These are phyloP conservation scores for Coilia nasus DNA, from an alignment of 2,797 vertebrate species.

Conservation along the genomic window DNA sequence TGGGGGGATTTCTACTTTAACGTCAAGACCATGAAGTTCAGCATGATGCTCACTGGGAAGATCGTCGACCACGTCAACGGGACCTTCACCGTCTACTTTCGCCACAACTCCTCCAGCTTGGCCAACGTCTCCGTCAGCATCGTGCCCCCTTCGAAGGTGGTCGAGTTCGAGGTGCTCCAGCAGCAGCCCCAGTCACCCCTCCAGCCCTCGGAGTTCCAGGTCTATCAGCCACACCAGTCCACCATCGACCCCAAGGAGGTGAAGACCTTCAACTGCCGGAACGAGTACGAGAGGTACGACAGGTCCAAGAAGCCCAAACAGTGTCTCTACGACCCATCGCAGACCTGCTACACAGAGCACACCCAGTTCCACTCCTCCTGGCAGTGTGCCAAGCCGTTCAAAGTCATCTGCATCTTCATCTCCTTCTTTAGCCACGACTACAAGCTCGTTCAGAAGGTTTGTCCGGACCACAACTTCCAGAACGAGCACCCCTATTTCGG, in stretches of 20 bases:
- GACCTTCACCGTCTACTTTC: conserved; percentile 96
- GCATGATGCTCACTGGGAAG: conserved; percentile 93
- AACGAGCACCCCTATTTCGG: conserved; percentile 93
- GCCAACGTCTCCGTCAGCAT: conserved; percentile 96
- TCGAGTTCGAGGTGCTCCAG: conserved; percentile 89
- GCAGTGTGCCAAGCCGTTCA: conserved; percentile 98
- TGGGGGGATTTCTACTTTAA: conserved; percentile 99
- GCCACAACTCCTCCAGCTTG: conserved; percentile 95
- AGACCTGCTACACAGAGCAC: conserved; percentile 96
- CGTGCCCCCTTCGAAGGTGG: conserved; percentile 92
- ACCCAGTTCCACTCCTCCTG: conserved; percentile 95
- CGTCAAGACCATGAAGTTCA: conserved; percentile 93
- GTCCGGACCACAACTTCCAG: conserved; percentile 98
- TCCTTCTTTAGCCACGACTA: conserved; percentile 98
- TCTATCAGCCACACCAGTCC: conserved; percentile 81
- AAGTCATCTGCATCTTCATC: conserved; percentile 99
- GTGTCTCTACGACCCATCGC: conserved; percentile 93
- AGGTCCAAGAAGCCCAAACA: conserved; percentile 92
- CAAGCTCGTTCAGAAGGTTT: conserved; percentile 98
- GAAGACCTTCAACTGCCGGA: conserved; percentile 92
- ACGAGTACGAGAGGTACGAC: conserved; percentile 97
- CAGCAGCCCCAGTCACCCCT: conserved; percentile 60
- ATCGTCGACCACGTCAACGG: conserved; percentile 98
- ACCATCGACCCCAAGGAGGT: conserved; percentile 85
- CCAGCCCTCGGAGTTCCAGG: conserved; percentile 69